phyloP scores from a whole-genome alignment of 2,888 invertebrate species.

The Eurytoma adleriae region DNA sequence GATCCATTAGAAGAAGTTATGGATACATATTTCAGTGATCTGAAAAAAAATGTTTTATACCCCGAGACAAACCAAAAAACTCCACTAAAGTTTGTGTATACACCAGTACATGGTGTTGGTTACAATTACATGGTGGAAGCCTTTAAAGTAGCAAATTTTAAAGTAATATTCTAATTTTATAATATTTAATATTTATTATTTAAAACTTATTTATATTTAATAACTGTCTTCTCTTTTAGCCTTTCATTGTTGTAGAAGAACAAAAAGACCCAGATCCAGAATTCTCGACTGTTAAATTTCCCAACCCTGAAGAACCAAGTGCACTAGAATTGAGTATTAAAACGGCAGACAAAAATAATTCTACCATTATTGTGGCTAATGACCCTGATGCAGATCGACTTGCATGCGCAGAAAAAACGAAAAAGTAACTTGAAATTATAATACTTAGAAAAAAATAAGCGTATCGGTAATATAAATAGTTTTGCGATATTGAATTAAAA shows the following conservation, averaged over 20 bases:
- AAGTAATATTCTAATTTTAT: slow-evolving; percentile 76
- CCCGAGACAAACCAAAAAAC: slow-evolving; percentile 79
- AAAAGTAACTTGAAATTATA: slow-evolving; percentile 76
- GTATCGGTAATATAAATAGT: not conserved
- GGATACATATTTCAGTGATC: slow-evolving; percentile 81
- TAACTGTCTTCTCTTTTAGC: slow-evolving; percentile 71
- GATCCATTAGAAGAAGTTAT: slow-evolving; percentile 86
- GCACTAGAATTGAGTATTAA: slow-evolving; percentile 86
- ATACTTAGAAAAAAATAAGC: not conserved
- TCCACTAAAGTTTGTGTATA: slow-evolving; percentile 87
- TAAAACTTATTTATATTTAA: not conserved
- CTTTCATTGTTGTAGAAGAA: slow-evolving; percentile 82
- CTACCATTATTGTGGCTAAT: slow-evolving; percentile 92
- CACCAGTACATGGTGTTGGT: slow-evolving; percentile 99
- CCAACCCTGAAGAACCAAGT: slow-evolving; percentile 97
- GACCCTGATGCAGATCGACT: slow-evolving; percentile 98
- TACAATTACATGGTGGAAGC: slow-evolving; percentile 86
- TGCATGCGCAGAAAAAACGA: slow-evolving; percentile 91
- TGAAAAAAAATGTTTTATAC: slow-evolving; percentile 78
- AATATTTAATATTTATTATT: not conserved
- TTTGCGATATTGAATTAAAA: slow-evolving; percentile 1
- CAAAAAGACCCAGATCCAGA: slow-evolving; percentile 96
- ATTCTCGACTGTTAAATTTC: slow-evolving; percentile 97
- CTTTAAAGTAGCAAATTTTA: slow-evolving; percentile 85
- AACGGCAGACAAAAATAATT: slow-evolving; percentile 85